Percentiles rank a stretch among this genome's conserved stretches.
Conservation (phyloP, 2,113 vertebrate genomes). For the Synchiropus splendidus region DNA sequence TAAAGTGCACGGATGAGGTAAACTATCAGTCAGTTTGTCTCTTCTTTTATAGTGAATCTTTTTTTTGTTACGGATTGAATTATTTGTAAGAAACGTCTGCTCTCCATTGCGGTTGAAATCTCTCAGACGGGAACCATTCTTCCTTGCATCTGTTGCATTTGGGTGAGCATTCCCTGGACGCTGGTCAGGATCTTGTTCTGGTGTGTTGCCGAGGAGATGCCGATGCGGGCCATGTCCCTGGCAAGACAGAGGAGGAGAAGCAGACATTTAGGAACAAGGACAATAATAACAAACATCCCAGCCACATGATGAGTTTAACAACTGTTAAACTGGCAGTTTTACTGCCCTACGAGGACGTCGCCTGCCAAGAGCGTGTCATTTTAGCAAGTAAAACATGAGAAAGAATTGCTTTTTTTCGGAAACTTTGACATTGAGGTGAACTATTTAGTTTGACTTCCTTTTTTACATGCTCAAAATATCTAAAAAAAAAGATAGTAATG, state of each 20-base stretch:
- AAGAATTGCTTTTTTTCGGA: too few relatives aligned
- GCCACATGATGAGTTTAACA: conserved; percentile 34
- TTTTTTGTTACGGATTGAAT: conserved; percentile 39
- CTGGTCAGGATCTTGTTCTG: conserved; percentile 94
- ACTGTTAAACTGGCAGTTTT: conserved; percentile 19
- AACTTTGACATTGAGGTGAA: too few relatives aligned
- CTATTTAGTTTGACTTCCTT: too few relatives aligned
- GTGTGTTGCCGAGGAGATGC: conserved; percentile 78
- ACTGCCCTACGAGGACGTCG: conserved; percentile 20
- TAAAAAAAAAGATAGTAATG: too few relatives aligned
- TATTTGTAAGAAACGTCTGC: conserved; percentile 43
- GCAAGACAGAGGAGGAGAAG: conserved; percentile 4
- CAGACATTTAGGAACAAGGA: conserved; percentile 25
- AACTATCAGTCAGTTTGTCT: conserved; percentile 83
- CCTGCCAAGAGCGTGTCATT: conserved; percentile 16
- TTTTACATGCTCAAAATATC: too few relatives aligned
- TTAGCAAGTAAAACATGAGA: background rate
- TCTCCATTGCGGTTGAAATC: conserved; percentile 35
- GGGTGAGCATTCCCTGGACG: conserved; percentile 86
- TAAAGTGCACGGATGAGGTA: conserved; percentile 99
- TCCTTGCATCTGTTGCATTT: conserved; percentile 94
- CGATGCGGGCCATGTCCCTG: conserved; percentile 89
- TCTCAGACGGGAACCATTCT: conserved; percentile 95
- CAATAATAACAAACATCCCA: conserved; percentile 27
- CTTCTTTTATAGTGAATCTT: conserved; percentile 37